These are phyloP conservation scores for Alca torda DNA, from an alignment of 2,797 vertebrate genomes.

Conservation along the genomic window DNA sequence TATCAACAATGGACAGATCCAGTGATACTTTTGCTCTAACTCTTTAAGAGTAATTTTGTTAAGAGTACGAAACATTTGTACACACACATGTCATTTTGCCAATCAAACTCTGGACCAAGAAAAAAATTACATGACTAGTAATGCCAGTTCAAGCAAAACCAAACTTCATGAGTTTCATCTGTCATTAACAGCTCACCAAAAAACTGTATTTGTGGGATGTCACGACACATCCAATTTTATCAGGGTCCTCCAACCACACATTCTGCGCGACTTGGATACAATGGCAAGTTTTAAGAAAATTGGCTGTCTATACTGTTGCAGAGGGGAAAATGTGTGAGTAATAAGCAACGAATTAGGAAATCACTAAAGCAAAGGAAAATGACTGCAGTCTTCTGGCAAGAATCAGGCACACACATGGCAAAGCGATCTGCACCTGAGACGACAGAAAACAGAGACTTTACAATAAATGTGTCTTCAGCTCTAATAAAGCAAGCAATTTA, in stretches of 20 bases:
- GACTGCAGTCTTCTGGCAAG: neutral
- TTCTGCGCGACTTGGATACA: neutral
- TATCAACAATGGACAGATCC: neutral
- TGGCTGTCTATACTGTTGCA: neutral
- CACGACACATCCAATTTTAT: neutral
- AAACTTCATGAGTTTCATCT: neutral
- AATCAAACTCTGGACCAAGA: neutral
- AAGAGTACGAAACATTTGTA: neutral
- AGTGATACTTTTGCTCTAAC: neutral
- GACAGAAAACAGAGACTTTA: neutral
- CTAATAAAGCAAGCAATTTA: neutral
- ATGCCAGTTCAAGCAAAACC: neutral
- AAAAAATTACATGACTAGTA: neutral
- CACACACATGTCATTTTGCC: neutral
- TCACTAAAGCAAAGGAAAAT: neutral
- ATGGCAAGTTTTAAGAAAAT: neutral
- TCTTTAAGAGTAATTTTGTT: neutral
- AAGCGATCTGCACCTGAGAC: neutral
- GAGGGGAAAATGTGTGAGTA: neutral
- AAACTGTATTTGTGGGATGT: neutral
- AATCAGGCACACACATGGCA: neutral
- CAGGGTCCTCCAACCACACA: neutral
- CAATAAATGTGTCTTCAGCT: neutral
- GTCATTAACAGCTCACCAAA: neutral
- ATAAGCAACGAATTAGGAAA: neutral